Evolutionary conservation across 2,113 vertebrate genomes (phyloP), one percentile per base, ranked within the genome.

Genomic region (Oreochromis spilurus): DNA sequence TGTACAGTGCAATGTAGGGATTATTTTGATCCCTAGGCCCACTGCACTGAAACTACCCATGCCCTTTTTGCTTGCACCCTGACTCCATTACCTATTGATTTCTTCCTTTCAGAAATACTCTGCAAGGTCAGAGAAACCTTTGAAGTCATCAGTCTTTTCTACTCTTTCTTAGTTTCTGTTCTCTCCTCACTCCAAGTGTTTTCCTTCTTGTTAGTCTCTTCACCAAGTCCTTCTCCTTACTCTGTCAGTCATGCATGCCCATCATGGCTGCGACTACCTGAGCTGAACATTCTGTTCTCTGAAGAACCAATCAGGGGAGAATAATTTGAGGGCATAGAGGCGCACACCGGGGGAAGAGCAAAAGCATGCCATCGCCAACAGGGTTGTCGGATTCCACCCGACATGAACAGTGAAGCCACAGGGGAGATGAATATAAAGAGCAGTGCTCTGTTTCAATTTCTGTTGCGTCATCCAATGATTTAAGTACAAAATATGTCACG

Each of bases 61-160:
- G 87, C 82, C 87, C 89, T 91, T 77, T 81, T 93, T 92, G 91
- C 93, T 93, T 93, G 91, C 91, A 91, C 85, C 82, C 77, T 58
- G 85, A 92, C 91, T 95, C 92, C 94, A 93, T 94, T 95, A 91
- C 90, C 85, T 94, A 96, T 96, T 92, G 95, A 96, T 96, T 96
- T 92, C 89, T 84, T 92, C 91, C 86, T 82, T 53, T 93, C 87
- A 92, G 85, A 89, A 95, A 91, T 36, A 82, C 91, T 80, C 84
- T 31, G 43, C 91, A 94, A 95, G 94, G 95, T 95, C 94, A 93
- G 83, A 83, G 88, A 87, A 91, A 88, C 88, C 90, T 93, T 94
- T 96, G 90, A 92, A 91, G 89, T 91, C 90, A 24, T 90, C 82
- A 12, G 87, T 87, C 86, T 84, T 88, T 87, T 92, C 57, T 21